Evolutionary conservation across 1,140 invertebrate genomes (phyloP), one percentile per base, ranked within the genome.

Genomic region (Grapholita molesta): DNA sequence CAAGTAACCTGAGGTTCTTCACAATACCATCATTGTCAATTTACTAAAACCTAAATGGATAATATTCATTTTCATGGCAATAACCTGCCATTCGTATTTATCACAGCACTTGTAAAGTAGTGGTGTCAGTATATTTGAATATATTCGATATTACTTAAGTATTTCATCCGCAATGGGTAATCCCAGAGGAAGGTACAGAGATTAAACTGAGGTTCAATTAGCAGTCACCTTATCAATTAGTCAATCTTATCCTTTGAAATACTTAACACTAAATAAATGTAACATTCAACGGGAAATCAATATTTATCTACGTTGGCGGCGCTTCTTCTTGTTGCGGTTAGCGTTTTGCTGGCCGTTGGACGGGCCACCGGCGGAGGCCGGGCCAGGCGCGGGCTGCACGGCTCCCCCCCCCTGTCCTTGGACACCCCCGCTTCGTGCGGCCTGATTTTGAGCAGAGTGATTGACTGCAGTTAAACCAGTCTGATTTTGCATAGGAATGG

Each of bases 101-200:
- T 89, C 87, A 89, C 87, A 89, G 87, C 84, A 86, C 82, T 89
- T 73, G 74, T 80, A 85, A 80, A 80, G 84, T 85, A 84, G 81
- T 76, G 66, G 74, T 83, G 83, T 84, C 77, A 77, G 78, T 75
- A 76, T 66, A 21, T 66, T 24, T 66, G 71, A 75, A 52, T 53
- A 64, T 64, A 48, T 64, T 61, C 55, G 32, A 35, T 23, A 70
- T 42, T 55, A 32, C 42, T 64, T 64, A 32, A 52, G 18, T 35
- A 64, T 38, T 55, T 61, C 64, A 25, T 38, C 38, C 15, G 42
- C 64, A 55, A 57, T 57, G 35, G 70, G 61, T 18, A 74, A 67
- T 77, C 79, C 82, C 78, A 78, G 76, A 81, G 76, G 64, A 74
- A 73, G 73, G 15, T 68, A 73, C 67, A 75, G 73, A 82, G 74